Conservation (phyloP, 2,797 vertebrate genomes). For the Novumbra hubbsi region DNA sequence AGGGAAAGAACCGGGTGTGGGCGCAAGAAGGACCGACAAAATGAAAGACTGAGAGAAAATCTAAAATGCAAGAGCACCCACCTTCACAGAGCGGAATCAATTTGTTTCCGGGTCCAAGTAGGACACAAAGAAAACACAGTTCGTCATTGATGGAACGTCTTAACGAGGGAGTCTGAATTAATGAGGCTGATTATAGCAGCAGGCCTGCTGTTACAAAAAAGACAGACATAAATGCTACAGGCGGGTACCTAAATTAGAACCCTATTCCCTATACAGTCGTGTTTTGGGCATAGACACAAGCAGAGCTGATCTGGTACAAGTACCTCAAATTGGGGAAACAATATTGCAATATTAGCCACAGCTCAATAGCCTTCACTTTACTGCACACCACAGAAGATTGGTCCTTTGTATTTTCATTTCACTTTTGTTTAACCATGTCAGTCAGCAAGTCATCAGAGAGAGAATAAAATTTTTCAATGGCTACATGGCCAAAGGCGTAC, state of each 20-base stretch:
- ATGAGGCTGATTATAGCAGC: slow-evolving; percentile 10
- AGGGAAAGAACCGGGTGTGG: background rate
- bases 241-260: background rate
- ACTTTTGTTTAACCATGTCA: too few relatives aligned
- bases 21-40: background rate
- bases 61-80: background rate
- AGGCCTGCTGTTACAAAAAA: background rate
- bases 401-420: background rate
- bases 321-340: background rate
- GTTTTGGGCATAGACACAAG: background rate
- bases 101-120: slow-evolving; percentile 21
- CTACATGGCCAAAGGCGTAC: too few relatives aligned
- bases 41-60: slow-evolving; percentile 20
- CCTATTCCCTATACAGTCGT: background rate
- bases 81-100: slow-evolving; percentile 20
- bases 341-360: background rate
- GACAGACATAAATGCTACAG: background rate
- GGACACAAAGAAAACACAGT: slow-evolving; percentile 27
- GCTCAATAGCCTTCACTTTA: background rate
- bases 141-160: slow-evolving; percentile 24
- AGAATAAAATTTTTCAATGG: too few relatives aligned
- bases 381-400: background rate
- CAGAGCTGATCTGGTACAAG: background rate
- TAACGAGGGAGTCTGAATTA: slow-evolving; percentile 24
- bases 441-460: too few relatives aligned